These are phyloP conservation scores for Neelides sp. DNA, from an alignment of 1,140 invertebrate species.

Conservation along the genomic window DNA sequence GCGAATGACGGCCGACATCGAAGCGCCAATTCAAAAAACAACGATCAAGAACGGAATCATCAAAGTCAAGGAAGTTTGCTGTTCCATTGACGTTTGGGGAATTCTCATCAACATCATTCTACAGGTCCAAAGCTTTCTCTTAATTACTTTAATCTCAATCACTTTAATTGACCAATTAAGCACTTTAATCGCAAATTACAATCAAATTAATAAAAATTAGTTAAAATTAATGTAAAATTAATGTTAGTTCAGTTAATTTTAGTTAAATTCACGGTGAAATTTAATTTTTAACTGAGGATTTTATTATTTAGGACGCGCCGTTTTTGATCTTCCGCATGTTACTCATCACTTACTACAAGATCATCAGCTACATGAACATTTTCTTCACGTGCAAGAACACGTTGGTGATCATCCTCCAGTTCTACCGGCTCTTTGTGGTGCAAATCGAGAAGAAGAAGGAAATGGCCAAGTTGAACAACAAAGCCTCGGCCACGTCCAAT, in stretches of 20 bases:
- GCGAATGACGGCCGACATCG: constrained; percentile 39
- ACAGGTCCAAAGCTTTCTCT: constrained; percentile 30
- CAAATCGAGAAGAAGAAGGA: constrained; percentile 50
- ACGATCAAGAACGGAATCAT: constrained; percentile 22
- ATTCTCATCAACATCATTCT: constrained; percentile 38
- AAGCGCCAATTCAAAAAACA: constrained; percentile 14
- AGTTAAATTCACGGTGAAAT: constrained; percentile 10
- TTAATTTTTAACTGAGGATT: background rate
- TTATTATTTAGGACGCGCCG: constrained; percentile 52
- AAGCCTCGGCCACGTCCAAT: constrained; percentile 36
- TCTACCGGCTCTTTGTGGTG: constrained; percentile 70
- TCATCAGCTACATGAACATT: constrained; percentile 81
- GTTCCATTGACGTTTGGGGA: constrained; percentile 70
- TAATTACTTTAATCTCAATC: background rate
- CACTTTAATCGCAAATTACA: background rate
- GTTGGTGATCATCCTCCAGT: constrained; percentile 67
- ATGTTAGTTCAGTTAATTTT: constrained; percentile 5
- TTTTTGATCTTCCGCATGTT: constrained; percentile 68
- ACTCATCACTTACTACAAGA: constrained; percentile 69
- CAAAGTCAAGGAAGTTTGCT: constrained; percentile 46
- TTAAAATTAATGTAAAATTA: background rate
- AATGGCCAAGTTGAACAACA: constrained; percentile 36
- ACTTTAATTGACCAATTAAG: background rate
- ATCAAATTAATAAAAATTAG: constrained; percentile 1
- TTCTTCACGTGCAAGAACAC: constrained; percentile 86